A percentile compares a stretch with the other conserved stretches of the same genome.
Evolutionary conservation across 2,797 vertebrate genomes (phyloP).

Genomic region (Sandelia bainsii): DNA sequence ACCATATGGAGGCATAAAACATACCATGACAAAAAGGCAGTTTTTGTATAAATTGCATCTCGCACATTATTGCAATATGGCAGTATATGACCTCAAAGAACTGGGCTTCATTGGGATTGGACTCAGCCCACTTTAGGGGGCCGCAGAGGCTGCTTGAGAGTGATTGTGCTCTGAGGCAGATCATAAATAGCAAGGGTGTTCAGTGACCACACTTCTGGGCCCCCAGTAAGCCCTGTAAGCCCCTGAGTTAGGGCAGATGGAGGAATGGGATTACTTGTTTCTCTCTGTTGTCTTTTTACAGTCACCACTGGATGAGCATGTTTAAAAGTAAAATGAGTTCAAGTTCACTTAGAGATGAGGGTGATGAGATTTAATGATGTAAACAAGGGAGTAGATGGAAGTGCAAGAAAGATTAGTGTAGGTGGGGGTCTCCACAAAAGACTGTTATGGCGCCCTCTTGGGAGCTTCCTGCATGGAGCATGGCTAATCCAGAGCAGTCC

Average conservation of each 20-base stretch:
- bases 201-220: conserved; percentile 65
- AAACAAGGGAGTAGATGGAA: conserved; percentile 51
- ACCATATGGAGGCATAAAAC: conserved; percentile 77
- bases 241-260: conserved; percentile 66
- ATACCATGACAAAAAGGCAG: conserved; percentile 58
- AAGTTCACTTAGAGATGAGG: conserved; percentile 58
- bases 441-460: conserved; percentile 62
- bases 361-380: conserved; percentile 68
- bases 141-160: conserved; percentile 49
- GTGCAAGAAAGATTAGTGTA: conserved; percentile 32
- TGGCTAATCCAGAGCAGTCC: conserved; percentile 80
- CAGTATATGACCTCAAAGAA: conserved; percentile 71
- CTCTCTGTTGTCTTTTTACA: conserved; percentile 58
- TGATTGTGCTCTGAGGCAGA: conserved; percentile 57
- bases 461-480: conserved; percentile 73
- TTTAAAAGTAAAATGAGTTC: conserved; percentile 66
- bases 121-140: conserved; percentile 62
- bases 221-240: conserved; percentile 66
- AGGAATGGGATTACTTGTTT: conserved; percentile 60
- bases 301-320: conserved; percentile 59
- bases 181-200: conserved; percentile 74
- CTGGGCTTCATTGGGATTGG: conserved; percentile 40
- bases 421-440: conserved; percentile 55
- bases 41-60: conserved; percentile 69
- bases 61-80: conserved; percentile 71